Evolutionary conservation across 2,797 vertebrate species (phyloP).

Genomic region (Pangasius djambal): DNA sequence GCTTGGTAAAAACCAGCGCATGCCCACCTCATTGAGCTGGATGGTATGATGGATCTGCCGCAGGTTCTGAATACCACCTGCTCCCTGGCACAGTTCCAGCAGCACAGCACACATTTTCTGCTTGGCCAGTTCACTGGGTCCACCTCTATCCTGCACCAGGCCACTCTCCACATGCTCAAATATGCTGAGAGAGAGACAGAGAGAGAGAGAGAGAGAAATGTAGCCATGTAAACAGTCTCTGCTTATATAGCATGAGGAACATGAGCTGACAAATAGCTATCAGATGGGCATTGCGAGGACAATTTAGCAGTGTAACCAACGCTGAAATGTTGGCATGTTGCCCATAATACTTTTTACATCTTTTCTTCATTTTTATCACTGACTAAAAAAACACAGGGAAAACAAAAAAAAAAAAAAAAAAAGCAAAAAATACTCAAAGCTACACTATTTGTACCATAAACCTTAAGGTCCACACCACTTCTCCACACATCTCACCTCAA

Average conservation of each 20-base stretch:
- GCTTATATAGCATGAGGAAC: slow-evolving; percentile 45
- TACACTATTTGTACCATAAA: slow-evolving; percentile 9
- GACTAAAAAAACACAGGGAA: not conserved
- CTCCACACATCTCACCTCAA: not conserved
- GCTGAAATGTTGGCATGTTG: slow-evolving; percentile 45
- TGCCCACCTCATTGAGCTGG: slow-evolving; percentile 99
- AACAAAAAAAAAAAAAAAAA: not conserved
- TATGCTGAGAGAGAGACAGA: slow-evolving; percentile 69
- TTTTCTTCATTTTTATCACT: slow-evolving; percentile 12
- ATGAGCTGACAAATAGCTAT: slow-evolving; percentile 47
- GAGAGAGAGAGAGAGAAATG: slow-evolving; percentile 45
- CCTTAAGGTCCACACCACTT: slow-evolving; percentile 24
- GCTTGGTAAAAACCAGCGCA: slow-evolving; percentile 89
- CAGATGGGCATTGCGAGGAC: slow-evolving; percentile 49
- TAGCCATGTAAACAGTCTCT: slow-evolving; percentile 33
- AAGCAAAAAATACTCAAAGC: not conserved
- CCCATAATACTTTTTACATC: slow-evolving; percentile 30
- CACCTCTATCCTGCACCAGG: slow-evolving; percentile 75
- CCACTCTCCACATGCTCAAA: slow-evolving; percentile 73
- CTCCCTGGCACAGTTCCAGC: slow-evolving; percentile 98
- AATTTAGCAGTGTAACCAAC: slow-evolving; percentile 54
- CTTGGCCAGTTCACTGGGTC: slow-evolving; percentile 88
- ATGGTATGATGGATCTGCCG: slow-evolving; percentile 99
- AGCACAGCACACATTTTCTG: slow-evolving; percentile 98
- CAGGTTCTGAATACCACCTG: slow-evolving; percentile 97